Percentiles rank a stretch among this genome's conserved stretches.
Conservation (phyloP, 2,888 invertebrate genomes). For the Ectropis crepuscularia region DNA sequence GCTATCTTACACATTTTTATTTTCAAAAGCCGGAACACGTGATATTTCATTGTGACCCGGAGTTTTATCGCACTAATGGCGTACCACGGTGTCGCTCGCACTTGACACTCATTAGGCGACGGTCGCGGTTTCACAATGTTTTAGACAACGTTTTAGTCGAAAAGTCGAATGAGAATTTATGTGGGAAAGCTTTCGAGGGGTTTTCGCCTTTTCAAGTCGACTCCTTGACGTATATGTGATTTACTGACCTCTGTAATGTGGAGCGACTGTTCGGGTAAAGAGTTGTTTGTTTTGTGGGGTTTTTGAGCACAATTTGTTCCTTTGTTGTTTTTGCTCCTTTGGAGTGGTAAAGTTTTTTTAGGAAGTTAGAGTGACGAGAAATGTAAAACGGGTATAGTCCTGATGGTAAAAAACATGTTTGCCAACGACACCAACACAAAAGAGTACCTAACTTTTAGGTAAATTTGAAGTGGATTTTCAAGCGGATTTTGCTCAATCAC, state of each 20-base stretch:
- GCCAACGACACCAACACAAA: too few species aligned
- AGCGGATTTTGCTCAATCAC: too few species aligned
- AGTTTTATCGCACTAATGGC: slow-evolving; percentile 51
- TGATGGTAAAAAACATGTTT: too few species aligned
- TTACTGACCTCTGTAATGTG: slow-evolving; percentile 27
- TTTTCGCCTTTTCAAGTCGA: slow-evolving; percentile 27
- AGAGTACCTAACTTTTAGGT: too few species aligned
- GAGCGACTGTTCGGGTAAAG: slow-evolving; percentile 6
- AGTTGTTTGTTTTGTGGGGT: background rate
- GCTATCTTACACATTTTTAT: slow-evolving; percentile 44
- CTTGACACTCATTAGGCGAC: slow-evolving; percentile 56
- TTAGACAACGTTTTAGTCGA: slow-evolving; percentile 42
- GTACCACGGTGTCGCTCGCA: slow-evolving; percentile 44
- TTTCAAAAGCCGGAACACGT: slow-evolving; percentile 41
- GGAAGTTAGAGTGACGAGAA: too few species aligned
- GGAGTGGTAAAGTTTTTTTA: too few species aligned
- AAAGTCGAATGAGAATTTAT: slow-evolving; percentile 39
- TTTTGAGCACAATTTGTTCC: background rate
- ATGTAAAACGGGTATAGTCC: too few species aligned
- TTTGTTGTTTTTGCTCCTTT: too few species aligned
- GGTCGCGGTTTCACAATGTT: slow-evolving; percentile 46
- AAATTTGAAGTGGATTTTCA: too few species aligned
- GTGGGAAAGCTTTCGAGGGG: slow-evolving; percentile 32
- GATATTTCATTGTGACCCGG: slow-evolving; percentile 45
- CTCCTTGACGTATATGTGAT: slow-evolving; percentile 27